A percentile compares a stretch with the other conserved stretches of the same genome.
Conservation (phyloP, 2,797 vertebrate genomes). For the Neosilurus hyrtlii region DNA sequence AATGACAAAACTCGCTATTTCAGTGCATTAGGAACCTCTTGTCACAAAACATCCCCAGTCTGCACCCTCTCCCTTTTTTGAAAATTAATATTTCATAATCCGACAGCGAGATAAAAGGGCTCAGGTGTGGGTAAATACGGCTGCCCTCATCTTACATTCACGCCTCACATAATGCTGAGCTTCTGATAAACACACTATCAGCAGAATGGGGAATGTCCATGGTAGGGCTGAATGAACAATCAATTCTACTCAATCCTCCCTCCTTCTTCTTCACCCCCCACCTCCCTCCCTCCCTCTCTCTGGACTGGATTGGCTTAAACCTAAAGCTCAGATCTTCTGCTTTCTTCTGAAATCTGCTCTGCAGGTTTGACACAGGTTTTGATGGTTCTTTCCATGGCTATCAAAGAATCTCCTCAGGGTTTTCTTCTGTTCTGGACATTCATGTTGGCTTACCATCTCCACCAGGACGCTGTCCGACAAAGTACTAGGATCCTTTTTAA, state of each 20-base stretch:
- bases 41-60: slow-evolving; percentile 61
- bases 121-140: slow-evolving; percentile 64
- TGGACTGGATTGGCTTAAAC: slow-evolving; percentile 12
- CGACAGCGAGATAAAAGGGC: slow-evolving; percentile 61
- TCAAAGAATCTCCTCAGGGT: slow-evolving; percentile 63
- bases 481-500: slow-evolving; percentile 11
- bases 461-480: slow-evolving; percentile 20
- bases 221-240: slow-evolving; percentile 73
- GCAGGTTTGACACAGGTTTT: slow-evolving; percentile 66
- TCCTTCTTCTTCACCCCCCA: slow-evolving; percentile 33
- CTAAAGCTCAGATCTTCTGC: slow-evolving; percentile 55
- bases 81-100: slow-evolving; percentile 69
- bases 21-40: slow-evolving; percentile 63
- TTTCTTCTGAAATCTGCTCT: slow-evolving; percentile 3
- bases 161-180: slow-evolving; percentile 29
- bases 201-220: slow-evolving; percentile 62
- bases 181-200: slow-evolving; percentile 74
- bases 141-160: slow-evolving; percentile 42
- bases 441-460: slow-evolving; percentile 32
- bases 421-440: slow-evolving; percentile 51
- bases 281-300: slow-evolving; percentile 37
- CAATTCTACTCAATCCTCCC: slow-evolving; percentile 63
- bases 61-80: slow-evolving; percentile 62
- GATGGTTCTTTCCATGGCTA: slow-evolving; percentile 60
- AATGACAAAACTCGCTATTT: slow-evolving; percentile 68